Percentiles rank a stretch among this genome's conserved stretches.
phyloP scores from a whole-genome alignment of 2,113 vertebrate genomes.

The Pelmatolapia mariae region DNA sequence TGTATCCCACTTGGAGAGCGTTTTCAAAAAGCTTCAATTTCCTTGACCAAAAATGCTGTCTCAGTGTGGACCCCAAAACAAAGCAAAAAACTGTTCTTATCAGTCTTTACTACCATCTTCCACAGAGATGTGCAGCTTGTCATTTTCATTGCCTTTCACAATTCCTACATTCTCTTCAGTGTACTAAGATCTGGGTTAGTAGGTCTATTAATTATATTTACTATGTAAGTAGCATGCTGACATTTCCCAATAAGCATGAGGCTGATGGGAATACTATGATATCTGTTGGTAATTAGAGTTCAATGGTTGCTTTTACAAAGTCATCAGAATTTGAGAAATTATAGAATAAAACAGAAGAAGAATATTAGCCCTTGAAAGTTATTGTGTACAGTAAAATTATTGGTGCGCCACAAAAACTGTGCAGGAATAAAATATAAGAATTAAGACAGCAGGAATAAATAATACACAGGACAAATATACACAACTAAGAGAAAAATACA shows the following conservation, averaged over 20 bases:
- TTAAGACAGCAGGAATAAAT: accelerated
- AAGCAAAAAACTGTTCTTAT: background rate
- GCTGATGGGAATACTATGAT: background rate
- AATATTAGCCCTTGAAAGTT: background rate
- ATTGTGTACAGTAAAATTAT: background rate
- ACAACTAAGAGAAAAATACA: background rate
- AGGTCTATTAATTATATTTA: background rate
- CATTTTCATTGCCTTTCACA: background rate
- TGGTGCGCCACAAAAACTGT: accelerated
- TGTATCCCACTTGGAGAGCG: background rate
- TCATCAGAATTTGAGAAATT: background rate
- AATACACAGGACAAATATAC: background rate
- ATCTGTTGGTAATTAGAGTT: background rate
- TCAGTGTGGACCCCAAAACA: too few species aligned
- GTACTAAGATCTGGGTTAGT: background rate
- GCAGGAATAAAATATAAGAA: background rate
- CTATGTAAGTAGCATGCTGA: background rate
- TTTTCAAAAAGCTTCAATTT: too few species aligned
- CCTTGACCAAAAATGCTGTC: accelerated
- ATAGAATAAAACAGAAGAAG: accelerated
- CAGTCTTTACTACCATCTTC: accelerated
- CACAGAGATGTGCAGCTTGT: background rate
- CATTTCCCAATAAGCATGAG: too few species aligned
- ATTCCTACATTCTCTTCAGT: background rate
- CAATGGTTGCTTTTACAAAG: background rate